phyloP scores from a whole-genome alignment of 2,888 invertebrate genomes.

The Leucozona laternaria region DNA sequence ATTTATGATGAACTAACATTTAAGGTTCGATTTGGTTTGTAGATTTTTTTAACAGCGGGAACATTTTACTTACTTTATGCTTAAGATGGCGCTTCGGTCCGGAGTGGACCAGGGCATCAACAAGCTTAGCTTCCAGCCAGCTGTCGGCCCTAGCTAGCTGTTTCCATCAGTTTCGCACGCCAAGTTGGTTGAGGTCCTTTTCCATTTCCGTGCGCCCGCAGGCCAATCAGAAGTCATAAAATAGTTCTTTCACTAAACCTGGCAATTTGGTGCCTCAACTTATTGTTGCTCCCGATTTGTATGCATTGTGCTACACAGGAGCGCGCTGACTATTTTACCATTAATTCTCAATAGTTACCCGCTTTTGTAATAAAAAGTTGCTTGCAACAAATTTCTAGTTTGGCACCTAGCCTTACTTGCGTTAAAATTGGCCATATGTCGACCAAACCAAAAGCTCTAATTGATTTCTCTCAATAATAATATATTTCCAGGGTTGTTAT shows the following conservation, averaged over 20 bases:
- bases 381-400: background rate
- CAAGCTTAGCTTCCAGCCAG: no score
- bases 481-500: slow-evolving; percentile 87
- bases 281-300: background rate
- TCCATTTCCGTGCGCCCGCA: no score
- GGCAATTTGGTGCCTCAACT: background rate
- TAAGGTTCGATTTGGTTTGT: background rate
- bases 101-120: no score
- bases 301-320: no score
- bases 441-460: background rate
- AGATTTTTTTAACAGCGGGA: background rate
- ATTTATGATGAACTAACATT: background rate
- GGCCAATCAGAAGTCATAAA: background rate
- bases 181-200: no score
- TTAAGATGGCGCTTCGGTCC: no score
- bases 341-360: no score
- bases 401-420: background rate
- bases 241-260: background rate
- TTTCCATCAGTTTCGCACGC: no score
- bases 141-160: no score
- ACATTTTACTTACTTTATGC: no score
- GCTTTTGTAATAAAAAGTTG: background rate
- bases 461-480: background rate
- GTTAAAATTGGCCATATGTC: background rate
- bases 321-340: no score